Evolutionary conservation across 1,140 invertebrate species (phyloP).

Genomic region (Zaprionus africanus): DNA sequence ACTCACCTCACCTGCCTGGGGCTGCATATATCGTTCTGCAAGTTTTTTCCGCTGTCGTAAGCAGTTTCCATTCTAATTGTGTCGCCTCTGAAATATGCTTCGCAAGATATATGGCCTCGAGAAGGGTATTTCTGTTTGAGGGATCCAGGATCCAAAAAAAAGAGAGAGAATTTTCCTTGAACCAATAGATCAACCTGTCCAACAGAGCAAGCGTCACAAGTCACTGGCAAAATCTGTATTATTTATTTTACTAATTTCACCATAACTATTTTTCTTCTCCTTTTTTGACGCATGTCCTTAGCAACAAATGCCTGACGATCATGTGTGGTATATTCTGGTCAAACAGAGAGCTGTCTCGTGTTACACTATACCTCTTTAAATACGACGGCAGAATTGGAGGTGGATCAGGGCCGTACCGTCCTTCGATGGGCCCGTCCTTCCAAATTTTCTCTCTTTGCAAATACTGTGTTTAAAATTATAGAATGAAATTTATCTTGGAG

Average conservation of each 20-base stretch:
- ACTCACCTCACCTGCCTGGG: conserved; percentile 19
- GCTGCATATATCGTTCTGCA: conserved; percentile 41
- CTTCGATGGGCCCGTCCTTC: too few relatives aligned
- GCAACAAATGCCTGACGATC: too few relatives aligned
- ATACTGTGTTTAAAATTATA: too few relatives aligned
- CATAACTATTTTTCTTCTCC: background rate
- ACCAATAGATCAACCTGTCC: conserved; percentile 30
- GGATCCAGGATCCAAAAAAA: background rate
- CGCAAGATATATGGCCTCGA: conserved; percentile 51
- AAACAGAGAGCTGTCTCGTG: too few relatives aligned
- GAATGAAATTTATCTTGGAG: too few relatives aligned
- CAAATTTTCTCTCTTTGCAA: too few relatives aligned
- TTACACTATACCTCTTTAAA: too few relatives aligned
- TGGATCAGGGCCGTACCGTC: too few relatives aligned
- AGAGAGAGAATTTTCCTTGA: background rate
- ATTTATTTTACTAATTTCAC: background rate
- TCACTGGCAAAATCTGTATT: background rate
- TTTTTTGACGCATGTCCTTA: background rate
- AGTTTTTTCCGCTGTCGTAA: conserved; percentile 53
- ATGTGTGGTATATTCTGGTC: too few relatives aligned
- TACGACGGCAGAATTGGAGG: too few relatives aligned
- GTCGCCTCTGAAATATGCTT: conserved; percentile 46
- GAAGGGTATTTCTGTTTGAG: background rate
- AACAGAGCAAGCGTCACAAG: background rate
- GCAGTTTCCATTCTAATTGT: conserved; percentile 57